These are phyloP conservation scores for Crypturellus undulatus DNA, from an alignment of 2,113 vertebrate species.

Conservation along the genomic window DNA sequence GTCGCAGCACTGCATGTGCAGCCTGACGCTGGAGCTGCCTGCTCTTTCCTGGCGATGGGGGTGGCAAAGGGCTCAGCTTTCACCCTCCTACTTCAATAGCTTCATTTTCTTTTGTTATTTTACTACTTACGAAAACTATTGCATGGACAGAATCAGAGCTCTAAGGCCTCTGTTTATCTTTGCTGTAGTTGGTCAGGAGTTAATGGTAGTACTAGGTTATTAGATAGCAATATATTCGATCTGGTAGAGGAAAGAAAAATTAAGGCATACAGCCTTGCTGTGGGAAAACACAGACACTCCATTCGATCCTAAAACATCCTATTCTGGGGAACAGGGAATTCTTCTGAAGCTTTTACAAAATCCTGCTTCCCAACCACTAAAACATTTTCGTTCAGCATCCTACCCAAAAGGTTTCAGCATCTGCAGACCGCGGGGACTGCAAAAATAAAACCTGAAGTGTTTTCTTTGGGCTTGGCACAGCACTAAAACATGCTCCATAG, in stretches of 20 bases:
- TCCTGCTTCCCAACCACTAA: neutral
- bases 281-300: neutral
- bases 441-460: neutral
- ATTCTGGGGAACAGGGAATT: neutral
- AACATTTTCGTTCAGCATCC: neutral
- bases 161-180: neutral
- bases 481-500: neutral
- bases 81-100: neutral
- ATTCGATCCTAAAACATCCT: neutral
- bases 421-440: neutral
- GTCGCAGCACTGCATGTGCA: rapidly evolving
- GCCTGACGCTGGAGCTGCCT: neutral
- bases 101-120: slow-evolving; percentile 48
- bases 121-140: neutral
- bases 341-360: neutral
- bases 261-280: neutral
- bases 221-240: rapidly evolving
- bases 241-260: neutral
- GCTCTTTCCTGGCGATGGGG: neutral
- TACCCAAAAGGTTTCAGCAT: neutral
- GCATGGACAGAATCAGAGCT: neutral
- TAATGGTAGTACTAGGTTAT: neutral
- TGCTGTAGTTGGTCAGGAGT: too few relatives aligned
- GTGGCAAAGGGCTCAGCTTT: neutral
- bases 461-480: neutral